These are phyloP conservation scores for Aplysina aerophoba DNA, from an alignment of 37 sponge, comb jelly and placozoan species.

Conservation along the genomic window DNA sequence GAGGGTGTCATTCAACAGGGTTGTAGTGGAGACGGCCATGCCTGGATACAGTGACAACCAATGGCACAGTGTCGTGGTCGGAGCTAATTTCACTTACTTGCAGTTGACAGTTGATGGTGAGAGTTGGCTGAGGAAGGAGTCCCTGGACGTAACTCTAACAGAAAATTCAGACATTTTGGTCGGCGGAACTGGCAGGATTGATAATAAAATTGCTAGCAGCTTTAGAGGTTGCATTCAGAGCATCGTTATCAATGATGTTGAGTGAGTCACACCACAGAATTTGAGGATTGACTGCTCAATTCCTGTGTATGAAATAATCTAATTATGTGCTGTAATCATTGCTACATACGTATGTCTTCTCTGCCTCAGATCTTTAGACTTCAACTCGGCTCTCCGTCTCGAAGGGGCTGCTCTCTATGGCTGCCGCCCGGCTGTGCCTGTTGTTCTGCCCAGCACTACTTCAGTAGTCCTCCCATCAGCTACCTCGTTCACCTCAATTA, in stretches of 20 bases:
- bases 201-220: background rate
- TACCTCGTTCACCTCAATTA: background rate
- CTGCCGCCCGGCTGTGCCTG: constrained; percentile 26
- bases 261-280: constrained; percentile 12
- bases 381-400: constrained; percentile 38
- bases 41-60: constrained; percentile 42
- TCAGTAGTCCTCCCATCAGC: background rate
- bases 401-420: constrained; percentile 62
- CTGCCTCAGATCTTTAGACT: constrained; percentile 25
- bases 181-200: background rate
- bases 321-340: background rate
- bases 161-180: background rate
- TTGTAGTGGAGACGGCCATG: constrained; percentile 10
- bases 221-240: constrained; percentile 65
- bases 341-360: background rate
- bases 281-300: background rate
- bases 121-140: background rate
- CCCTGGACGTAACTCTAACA: background rate
- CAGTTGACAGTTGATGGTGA: constrained; percentile 52
- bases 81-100: background rate
- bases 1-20: constrained; percentile 30
- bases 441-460: background rate
- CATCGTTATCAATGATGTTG: constrained; percentile 40
- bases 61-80: constrained; percentile 60
- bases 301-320: background rate